Evolutionary conservation across 2,797 vertebrate species (phyloP).

Genomic region (Chromobotia macracanthus): DNA sequence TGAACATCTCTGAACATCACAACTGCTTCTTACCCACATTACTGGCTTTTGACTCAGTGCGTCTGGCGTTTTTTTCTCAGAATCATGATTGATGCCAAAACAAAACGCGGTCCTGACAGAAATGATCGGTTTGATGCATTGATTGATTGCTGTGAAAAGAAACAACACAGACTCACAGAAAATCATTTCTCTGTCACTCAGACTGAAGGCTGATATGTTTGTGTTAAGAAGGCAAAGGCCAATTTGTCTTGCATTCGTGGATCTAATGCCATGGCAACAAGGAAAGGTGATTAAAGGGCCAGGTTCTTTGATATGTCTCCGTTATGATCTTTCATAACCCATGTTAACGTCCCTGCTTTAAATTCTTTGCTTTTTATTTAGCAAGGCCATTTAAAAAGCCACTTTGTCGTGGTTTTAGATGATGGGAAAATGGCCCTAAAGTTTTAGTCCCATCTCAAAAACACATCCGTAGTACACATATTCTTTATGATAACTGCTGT

Average conservation of each 20-base stretch:
- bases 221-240: neutral
- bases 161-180: neutral
- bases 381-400: neutral
- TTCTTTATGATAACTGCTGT: slow-evolving; percentile 2
- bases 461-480: neutral
- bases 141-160: slow-evolving; percentile 27
- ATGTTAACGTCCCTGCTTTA: slow-evolving; percentile 10
- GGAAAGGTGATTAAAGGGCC: slow-evolving; percentile 50
- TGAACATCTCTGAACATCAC: neutral
- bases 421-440: neutral
- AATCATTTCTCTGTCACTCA: no score
- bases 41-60: slow-evolving; percentile 4
- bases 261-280: slow-evolving; percentile 52
- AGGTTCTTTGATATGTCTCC: slow-evolving; percentile 16
- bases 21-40: neutral
- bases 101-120: slow-evolving; percentile 24
- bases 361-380: neutral
- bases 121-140: slow-evolving; percentile 32
- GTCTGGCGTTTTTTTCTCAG: slow-evolving; percentile 2
- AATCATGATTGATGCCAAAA: slow-evolving; percentile 28
- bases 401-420: neutral
- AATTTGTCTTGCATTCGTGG: neutral
- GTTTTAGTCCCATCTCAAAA: neutral
- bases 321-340: neutral
- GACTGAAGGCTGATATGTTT: neutral